Base-by-base conservation (phyloP, 2,888 invertebrate genomes). In the Caenorhabditis wallacei region DNA sequence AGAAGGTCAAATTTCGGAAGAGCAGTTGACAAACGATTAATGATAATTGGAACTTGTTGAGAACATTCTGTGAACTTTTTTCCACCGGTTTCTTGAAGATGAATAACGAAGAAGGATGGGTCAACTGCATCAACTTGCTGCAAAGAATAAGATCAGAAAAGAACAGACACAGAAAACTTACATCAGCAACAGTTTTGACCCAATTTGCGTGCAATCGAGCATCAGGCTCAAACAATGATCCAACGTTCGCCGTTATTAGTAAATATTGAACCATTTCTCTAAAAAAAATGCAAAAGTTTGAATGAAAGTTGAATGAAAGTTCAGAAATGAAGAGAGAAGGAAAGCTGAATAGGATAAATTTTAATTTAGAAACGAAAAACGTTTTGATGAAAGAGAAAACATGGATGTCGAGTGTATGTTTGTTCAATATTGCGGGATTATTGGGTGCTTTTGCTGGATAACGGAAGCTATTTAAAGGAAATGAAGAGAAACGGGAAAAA, bases 201-300 rank as follows among this genome's bases (percentile, higher is more conserved):
- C 88, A 89, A 4, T 70, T 18, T 5, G 64, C 56, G 71, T 87
- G 88, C 48, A 89, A 66, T 54, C 82, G 72, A 20, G 78, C 56
- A 43, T 85, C 90, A 61, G 86, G 87, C 61, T 90, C 90, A 61
- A 91, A 91, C 22, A 91, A 84, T n/a, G 90, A 89, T 20, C 91
- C 91, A 13, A 91, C 89, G 83, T 91, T 91, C 24, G 91, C 90
- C 48, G 91, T 91, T 59, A 91, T 85, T 35, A 91, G 84, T 48
- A 90, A 83, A 66, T 64, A 80, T 59, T 75, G 66, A 56, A 72
- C 51, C 84, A 84, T 84, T 22, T 35, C 18, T 53, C 66, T 35
- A 16, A 46, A 64, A 16, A 46, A 64, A 30, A 40, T 43, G 26
- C 18, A 22, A 56, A n/a, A 63, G 10, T 46, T 26, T 10, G 30